Evolutionary conservation across 2,797 vertebrate species (phyloP).

Genomic region (Leptatherina wallacei): DNA sequence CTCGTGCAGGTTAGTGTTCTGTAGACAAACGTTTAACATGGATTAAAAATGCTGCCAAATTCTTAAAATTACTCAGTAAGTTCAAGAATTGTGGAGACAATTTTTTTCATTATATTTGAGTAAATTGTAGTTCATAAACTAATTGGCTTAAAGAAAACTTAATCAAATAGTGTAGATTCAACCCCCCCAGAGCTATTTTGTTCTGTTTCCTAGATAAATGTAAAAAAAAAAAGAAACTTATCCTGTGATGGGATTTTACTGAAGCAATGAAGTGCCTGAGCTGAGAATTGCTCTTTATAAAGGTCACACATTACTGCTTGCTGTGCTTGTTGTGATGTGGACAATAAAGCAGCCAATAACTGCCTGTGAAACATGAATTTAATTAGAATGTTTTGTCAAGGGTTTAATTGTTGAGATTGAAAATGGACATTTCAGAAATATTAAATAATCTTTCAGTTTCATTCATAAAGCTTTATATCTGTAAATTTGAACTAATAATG

Average conservation of each 20-base stretch:
- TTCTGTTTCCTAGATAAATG: no score
- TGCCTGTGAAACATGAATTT: slow-evolving; percentile 49
- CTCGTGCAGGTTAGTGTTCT: slow-evolving; percentile 3
- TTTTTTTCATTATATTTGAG: not conserved
- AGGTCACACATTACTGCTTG: slow-evolving; percentile 67
- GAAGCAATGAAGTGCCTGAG: slow-evolving; percentile 16
- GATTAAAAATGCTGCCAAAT: not conserved
- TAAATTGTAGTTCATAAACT: no score
- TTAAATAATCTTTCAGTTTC: slow-evolving; percentile 4
- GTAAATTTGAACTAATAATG: not conserved
- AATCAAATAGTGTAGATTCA: not conserved
- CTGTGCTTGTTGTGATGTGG: slow-evolving; percentile 59
- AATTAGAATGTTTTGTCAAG: slow-evolving; percentile 52
- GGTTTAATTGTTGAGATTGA: slow-evolving; percentile 36
- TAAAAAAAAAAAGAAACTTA: slow-evolving; percentile 19
- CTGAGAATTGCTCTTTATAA: slow-evolving; percentile 68
- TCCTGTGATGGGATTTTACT: slow-evolving; percentile 23
- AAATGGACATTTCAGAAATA: slow-evolving; percentile 23
- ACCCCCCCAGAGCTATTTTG: not conserved
- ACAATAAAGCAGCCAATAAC: slow-evolving; percentile 71
- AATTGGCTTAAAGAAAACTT: not conserved
- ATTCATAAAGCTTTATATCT: slow-evolving; percentile 8
- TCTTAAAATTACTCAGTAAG: not conserved
- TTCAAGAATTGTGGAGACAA: not conserved
- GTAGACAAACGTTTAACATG: not conserved